Conservation (phyloP, 1,140 invertebrate genomes). For the Cecropterus lyciades region DNA sequence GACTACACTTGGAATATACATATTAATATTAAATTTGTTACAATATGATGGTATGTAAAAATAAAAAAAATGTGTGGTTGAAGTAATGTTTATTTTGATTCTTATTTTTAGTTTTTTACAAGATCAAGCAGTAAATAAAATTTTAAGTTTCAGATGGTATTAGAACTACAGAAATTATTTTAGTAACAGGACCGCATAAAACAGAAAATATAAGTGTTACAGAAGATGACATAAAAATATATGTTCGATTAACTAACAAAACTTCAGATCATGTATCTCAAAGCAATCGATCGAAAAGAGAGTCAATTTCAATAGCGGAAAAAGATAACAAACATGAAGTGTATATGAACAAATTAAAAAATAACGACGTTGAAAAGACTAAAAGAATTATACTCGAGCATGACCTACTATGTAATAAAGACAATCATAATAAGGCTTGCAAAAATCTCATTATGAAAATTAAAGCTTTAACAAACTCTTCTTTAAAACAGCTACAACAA, state of each 20-base stretch:
- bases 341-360: conserved; percentile 44
- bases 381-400: conserved; percentile 62
- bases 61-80: conserved; percentile 15
- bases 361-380: conserved; percentile 53
- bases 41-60: conserved; percentile 47
- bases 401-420: conserved; percentile 57
- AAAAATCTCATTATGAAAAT: conserved; percentile 61
- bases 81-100: too few relatives aligned
- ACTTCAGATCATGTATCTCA: conserved; percentile 36
- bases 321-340: conserved; percentile 21
- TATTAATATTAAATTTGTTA: conserved; percentile 48
- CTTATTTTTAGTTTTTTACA: too few relatives aligned
- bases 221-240: conserved; percentile 48
- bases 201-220: conserved; percentile 49
- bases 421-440: conserved; percentile 54
- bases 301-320: conserved; percentile 8
- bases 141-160: conserved; percentile 42
- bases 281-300: conserved; percentile 28
- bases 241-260: conserved; percentile 50
- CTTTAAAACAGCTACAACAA: conserved; percentile 30
- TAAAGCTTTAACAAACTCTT: conserved; percentile 46
- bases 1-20: conserved; percentile 43
- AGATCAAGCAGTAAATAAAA: too few relatives aligned
- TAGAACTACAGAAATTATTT: conserved; percentile 51
- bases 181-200: conserved; percentile 50